These are phyloP conservation scores for Camarhynchus parvulus DNA, from an alignment of 2,113 vertebrate species.

Conservation along the genomic window DNA sequence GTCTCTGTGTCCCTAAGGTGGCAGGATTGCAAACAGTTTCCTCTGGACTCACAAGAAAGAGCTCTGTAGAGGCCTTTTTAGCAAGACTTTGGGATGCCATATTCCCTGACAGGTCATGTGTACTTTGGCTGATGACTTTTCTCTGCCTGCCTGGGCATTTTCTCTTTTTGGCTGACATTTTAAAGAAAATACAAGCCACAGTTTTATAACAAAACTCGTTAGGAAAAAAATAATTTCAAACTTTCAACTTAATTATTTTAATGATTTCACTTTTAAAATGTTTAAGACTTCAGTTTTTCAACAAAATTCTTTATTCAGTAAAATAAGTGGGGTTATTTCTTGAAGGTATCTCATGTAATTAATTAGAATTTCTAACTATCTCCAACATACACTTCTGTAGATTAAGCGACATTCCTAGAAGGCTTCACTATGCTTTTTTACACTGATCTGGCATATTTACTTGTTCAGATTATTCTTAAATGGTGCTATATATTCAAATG, in stretches of 20 bases:
- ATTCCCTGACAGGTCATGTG: not conserved
- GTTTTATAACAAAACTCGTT: not conserved
- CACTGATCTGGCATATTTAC: not conserved
- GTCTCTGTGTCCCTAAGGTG: not conserved
- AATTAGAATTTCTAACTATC: not conserved
- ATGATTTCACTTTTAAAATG: not conserved
- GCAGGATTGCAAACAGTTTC: not conserved
- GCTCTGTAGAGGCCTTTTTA: not conserved
- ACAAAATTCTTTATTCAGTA: not conserved
- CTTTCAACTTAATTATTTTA: not conserved
- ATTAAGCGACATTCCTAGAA: conserved; percentile 30
- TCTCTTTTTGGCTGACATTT: not conserved
- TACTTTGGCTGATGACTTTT: not conserved
- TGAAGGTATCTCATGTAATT: not conserved
- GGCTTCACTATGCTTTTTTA: not conserved
- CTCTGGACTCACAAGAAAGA: not conserved
- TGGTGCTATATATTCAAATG: conserved; percentile 9
- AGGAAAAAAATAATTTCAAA: not conserved
- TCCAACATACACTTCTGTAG: not conserved
- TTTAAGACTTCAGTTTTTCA: not conserved
- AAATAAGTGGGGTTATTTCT: not conserved
- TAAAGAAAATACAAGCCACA: not conserved
- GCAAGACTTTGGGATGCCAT: not conserved
- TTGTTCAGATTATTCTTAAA: not conserved
- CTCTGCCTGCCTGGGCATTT: not conserved